Base-by-base conservation (phyloP, 1,140 invertebrate species). In the Drosophila melanica region DNA sequence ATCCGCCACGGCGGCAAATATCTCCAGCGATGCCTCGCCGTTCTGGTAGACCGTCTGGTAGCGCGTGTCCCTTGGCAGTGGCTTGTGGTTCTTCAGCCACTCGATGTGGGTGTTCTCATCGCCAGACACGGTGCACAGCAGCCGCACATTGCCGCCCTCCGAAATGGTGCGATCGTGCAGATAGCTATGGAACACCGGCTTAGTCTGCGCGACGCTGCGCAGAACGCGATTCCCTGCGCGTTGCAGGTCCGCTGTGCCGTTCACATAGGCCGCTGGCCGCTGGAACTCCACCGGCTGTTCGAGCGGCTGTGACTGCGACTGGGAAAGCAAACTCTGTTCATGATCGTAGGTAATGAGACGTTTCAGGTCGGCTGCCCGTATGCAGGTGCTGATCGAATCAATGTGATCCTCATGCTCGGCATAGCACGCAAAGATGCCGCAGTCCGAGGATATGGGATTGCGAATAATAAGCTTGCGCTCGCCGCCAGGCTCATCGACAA, bases 111-210 rank as follows among this genome's bases (percentile, higher is more conserved):
- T 96, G 75, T 97, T 96, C 0, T 96, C 93, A 55, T 90, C 76
- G n/a, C 96, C 96, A 51, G 98, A 93, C 1, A 98, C 94, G 62
- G 95, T 95, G 89, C 98, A 98, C 3, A 95, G 95, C n/a, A 99
- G 92, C 81, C 95, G 95, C 2, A 97, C 94, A 70, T 94, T 93
- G 23, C 95, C 95, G 9, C 95, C 95, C 81, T 95, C 94, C 0
- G 95, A 94, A 2, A 95, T 95, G 4, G 95, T 95, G 71, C 96
- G 94, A 87, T 97, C 95, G 2, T 95, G 95, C 37, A 98, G 91
- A 63, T 94, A 94, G n/a, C 95, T 96, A 41, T 96, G 96, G 91
- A 98, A 98, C 5, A 95, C 93, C 5, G 97, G 97, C 91, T 96
- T 95, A 65, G 94, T 27, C 12, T 79, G 70, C 1, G 57, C 69